phyloP scores from a whole-genome alignment of 2,797 vertebrate genomes.

The Orestias chungarensis region DNA sequence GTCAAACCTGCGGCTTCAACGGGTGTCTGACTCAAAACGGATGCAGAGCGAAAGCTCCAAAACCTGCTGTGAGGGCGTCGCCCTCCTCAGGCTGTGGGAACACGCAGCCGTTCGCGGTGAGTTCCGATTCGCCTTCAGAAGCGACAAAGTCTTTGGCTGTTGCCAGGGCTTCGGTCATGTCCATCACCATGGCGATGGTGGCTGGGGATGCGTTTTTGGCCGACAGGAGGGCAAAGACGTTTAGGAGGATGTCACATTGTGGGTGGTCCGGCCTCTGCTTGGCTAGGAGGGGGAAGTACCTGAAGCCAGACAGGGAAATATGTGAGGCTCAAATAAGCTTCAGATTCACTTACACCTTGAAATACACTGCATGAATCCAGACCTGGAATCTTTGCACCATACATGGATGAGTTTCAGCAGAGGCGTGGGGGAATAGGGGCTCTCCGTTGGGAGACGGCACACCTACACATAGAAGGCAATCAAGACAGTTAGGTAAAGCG shows the following conservation, averaged over 20 bases:
- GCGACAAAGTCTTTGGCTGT: conserved; percentile 85
- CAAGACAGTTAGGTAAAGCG: not conserved
- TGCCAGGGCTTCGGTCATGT: conserved; percentile 87
- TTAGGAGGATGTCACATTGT: conserved; percentile 85
- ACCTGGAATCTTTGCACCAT: conserved; percentile 94
- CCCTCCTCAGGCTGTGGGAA: conserved; percentile 67
- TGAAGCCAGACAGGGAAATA: conserved; percentile 51
- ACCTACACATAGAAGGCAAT: conserved; percentile 74
- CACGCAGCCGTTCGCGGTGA: conserved; percentile 78
- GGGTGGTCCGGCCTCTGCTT: conserved; percentile 86
- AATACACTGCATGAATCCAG: conserved; percentile 11
- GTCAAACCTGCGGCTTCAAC: no score
- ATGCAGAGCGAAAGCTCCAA: no score
- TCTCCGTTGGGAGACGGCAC: conserved; percentile 89
- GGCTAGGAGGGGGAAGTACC: conserved; percentile 90
- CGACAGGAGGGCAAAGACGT: conserved; percentile 89
- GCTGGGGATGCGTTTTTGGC: conserved; percentile 85
- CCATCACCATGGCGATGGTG: conserved; percentile 86
- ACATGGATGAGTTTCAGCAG: conserved; percentile 90
- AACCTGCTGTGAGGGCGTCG: conserved; percentile 75
- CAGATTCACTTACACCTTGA: no score
- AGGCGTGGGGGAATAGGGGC: conserved; percentile 90
- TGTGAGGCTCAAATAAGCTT: not conserved
- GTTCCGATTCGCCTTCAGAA: conserved; percentile 69
- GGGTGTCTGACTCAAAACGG: no score